A percentile compares a stretch with the other conserved stretches of the same genome.
Conservation (phyloP, 2,888 invertebrate species). For the Cryptus armator region DNA sequence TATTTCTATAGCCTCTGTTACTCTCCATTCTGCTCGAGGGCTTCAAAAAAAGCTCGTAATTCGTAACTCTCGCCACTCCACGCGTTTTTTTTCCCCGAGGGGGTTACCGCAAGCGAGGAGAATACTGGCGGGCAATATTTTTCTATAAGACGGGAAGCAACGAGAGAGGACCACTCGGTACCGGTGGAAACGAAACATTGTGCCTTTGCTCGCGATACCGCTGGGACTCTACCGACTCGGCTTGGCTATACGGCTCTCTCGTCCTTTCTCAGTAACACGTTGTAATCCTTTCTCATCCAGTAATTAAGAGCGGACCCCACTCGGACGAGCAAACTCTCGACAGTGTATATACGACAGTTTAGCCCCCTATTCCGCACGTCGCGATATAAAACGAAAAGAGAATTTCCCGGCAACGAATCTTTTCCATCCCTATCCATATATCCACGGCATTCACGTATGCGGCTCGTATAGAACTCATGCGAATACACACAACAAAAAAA, state of each 20-base stretch:
- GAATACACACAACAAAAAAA: slow-evolving; percentile 28
- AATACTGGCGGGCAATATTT: slow-evolving; percentile 71
- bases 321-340: slow-evolving; percentile 45
- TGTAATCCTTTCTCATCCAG: slow-evolving; percentile 77
- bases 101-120: slow-evolving; percentile 1
- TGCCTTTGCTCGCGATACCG: slow-evolving; percentile 35
- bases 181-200: slow-evolving; percentile 48
- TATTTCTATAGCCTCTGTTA: slow-evolving; percentile 22
- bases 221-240: slow-evolving; percentile 51
- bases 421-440: not conserved
- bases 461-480: not conserved
- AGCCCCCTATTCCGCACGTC: not conserved
- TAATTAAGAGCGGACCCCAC: slow-evolving; percentile 75
- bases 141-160: slow-evolving; percentile 70
- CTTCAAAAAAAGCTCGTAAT: slow-evolving; percentile 67
- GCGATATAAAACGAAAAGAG: slow-evolving; percentile 47
- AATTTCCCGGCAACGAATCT: slow-evolving; percentile 18
- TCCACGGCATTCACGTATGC: not conserved
- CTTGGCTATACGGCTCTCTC: slow-evolving; percentile 38
- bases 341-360: not conserved
- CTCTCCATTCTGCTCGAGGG: slow-evolving; percentile 23
- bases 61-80: slow-evolving; percentile 49
- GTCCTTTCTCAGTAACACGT: slow-evolving; percentile 58
- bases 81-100: slow-evolving; percentile 41
- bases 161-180: slow-evolving; percentile 43